Percentiles rank a stretch among this genome's conserved stretches.
Conservation (phyloP, 1,140 invertebrate species). For the Drosophila ananassae region DNA sequence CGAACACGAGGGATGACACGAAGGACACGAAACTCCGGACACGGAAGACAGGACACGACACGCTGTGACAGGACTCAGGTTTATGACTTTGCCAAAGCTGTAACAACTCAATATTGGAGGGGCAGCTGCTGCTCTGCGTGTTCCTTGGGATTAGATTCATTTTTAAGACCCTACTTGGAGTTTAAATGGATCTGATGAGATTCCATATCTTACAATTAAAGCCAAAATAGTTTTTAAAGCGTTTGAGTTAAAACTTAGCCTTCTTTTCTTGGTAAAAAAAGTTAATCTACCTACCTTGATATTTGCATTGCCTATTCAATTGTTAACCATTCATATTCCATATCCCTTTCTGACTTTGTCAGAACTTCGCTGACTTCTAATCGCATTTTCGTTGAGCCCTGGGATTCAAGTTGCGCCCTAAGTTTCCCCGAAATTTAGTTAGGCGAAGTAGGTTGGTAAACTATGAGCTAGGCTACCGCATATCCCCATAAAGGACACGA, state of each 20-base stretch:
- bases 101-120: constrained; percentile 13
- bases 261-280: background rate
- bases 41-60: constrained; percentile 3
- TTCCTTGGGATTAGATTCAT: background rate
- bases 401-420: constrained; percentile 37
- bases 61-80: background rate
- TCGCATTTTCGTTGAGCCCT: constrained; percentile 35
- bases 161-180: background rate
- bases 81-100: constrained; percentile 19
- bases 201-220: background rate
- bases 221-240: background rate
- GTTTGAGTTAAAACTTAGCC: background rate
- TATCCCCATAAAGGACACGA: constrained; percentile 15
- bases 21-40: constrained; percentile 10
- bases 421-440: constrained; percentile 62
- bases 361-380: constrained; percentile 45
- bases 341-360: constrained; percentile 4
- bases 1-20: background rate
- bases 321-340: constrained; percentile 11
- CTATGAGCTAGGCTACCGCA: constrained; percentile 37
- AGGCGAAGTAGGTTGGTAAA: constrained; percentile 59
- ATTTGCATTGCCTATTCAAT: background rate
- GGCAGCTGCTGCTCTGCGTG: background rate
- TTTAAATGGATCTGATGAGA: background rate
- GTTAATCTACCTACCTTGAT: no score